phyloP scores from a whole-genome alignment of 2,113 vertebrate species.

The Arothron firmamentum region DNA sequence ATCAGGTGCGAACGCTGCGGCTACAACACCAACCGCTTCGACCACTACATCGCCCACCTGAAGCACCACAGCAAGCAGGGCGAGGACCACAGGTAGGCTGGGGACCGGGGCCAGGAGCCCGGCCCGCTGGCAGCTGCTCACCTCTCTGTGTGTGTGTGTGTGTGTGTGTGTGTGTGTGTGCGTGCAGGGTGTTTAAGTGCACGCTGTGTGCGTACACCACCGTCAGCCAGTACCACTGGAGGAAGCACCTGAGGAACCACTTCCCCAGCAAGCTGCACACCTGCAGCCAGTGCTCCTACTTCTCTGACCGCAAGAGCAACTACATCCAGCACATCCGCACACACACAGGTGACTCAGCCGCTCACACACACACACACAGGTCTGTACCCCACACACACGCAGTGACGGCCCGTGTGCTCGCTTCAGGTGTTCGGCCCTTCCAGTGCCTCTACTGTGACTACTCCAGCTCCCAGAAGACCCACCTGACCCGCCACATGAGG shows the following conservation, averaged over 20 bases:
- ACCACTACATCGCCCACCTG: constrained; percentile 96
- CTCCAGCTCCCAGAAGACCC: constrained; percentile 98
- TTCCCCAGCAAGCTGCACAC: constrained; percentile 97
- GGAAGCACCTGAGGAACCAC: constrained; percentile 96
- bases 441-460: constrained; percentile 93
- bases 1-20: constrained; percentile 95
- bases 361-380: not conserved
- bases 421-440: constrained; percentile 91
- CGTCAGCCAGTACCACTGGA: constrained; percentile 98
- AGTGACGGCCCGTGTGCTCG: constrained; percentile 5
- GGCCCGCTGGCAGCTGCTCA: not conserved
- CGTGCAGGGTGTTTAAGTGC: constrained; percentile 88
- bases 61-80: constrained; percentile 89
- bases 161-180: not conserved
- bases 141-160: not conserved
- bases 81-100: constrained; percentile 61
- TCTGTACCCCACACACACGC: not conserved
- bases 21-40: constrained; percentile 96
- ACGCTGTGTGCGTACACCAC: constrained; percentile 95
- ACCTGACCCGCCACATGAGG: constrained; percentile 95
- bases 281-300: constrained; percentile 94
- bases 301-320: constrained; percentile 97
- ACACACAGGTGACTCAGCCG: constrained; percentile 82
- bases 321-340: constrained; percentile 97
- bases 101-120: not conserved